phyloP scores from a whole-genome alignment of 2,113 vertebrate species.

The Peromyscus polionotus region DNA sequence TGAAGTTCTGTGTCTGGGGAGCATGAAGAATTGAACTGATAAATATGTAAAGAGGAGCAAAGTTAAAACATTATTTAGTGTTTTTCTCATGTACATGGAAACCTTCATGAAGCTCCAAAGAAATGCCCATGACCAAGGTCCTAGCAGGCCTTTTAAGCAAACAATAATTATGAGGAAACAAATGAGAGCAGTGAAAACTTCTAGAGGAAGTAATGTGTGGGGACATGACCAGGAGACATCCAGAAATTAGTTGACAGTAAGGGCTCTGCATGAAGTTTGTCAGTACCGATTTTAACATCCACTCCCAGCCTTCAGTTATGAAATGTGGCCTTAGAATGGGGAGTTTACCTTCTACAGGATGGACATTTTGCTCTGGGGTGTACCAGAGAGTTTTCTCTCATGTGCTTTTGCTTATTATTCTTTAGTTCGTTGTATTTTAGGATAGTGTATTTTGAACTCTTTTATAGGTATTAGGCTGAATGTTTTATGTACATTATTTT shows the following conservation, averaged over 20 bases:
- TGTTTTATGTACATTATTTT: neutral
- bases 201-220: neutral
- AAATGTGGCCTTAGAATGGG: neutral
- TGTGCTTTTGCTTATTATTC: neutral
- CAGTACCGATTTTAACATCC: neutral
- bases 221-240: neutral
- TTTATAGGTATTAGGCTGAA: neutral
- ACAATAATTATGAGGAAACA: constrained; percentile 5
- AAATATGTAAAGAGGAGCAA: neutral
- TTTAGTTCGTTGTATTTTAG: neutral
- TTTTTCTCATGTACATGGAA: neutral
- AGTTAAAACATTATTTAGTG: neutral
- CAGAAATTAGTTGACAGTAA: neutral
- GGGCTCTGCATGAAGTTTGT: neutral
- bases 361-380: neutral
- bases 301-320: neutral
- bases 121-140: neutral
- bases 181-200: neutral
- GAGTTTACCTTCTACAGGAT: neutral
- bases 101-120: neutral
- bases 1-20: neutral
- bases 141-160: neutral
- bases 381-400: neutral
- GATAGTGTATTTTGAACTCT: neutral
- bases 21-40: neutral